Evolutionary conservation across 2,888 invertebrate species (phyloP), one percentile per base, ranked within the genome.

Genomic region (Acrobasis consociella): DNA sequence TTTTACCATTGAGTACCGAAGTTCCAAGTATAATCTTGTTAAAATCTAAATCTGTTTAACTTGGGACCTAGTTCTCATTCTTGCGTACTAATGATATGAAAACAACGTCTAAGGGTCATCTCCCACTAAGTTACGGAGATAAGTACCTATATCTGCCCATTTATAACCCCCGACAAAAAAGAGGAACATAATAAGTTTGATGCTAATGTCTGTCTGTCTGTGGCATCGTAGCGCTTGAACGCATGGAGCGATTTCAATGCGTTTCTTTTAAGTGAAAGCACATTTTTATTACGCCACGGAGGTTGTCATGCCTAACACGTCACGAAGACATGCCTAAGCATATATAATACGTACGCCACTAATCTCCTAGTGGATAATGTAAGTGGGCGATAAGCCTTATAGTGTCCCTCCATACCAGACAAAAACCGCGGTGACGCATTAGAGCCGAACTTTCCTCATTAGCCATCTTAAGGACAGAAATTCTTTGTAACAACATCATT

Each of bases 381-480:
- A 7, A 37, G 16, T 55, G 7, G 38, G 11, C 38, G 55, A 39
- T 9, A 16, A 16, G 17, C 55, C 39, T 55, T 39, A n/a, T n/a
- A 39, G 9, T 39, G 55, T 53, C 55, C 55, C 55, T 17, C 52
- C 38, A 39, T 15, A 39, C 38, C 39, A 16, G 55, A 49, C 49
- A 59, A 59, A 59, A 59, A 59, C 59, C 49, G 49, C 38, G 31
- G 49, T 37, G 37, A 49, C n/a, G 49, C 49, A 37, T 59, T 58
- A 59, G 49, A 16, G 31, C 49, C 59, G 49, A 59, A 59, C 49
- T 59, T 59, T 59, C 59, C 59, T 59, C 59, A 59, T 59, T 59
- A 59, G 59, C 59, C 59, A 49, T 37, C 59, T 59, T 49, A 59
- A 59, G 49, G 37, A 37, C 46, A 59, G 59, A 49, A 49, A 59